Conservation (phyloP, 2,888 invertebrate genomes). For the Apoda limacodes region DNA sequence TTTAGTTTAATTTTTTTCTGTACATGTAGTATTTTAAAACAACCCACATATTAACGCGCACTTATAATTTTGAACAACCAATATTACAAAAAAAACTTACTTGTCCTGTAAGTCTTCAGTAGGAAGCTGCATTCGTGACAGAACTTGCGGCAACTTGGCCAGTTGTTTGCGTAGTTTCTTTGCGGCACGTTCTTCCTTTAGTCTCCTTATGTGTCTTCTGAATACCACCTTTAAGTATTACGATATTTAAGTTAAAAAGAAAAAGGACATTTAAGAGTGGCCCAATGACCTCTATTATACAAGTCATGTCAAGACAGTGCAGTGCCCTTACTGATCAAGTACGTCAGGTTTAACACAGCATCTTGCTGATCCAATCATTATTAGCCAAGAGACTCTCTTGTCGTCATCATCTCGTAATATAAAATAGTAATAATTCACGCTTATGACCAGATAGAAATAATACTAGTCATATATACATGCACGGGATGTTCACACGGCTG, state of each 20-base stretch:
- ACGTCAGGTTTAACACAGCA: no score
- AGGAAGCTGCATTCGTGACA: conserved; percentile 55
- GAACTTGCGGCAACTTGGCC: conserved; percentile 51
- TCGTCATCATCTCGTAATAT: no score
- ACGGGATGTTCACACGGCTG: no score
- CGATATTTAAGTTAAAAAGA: neutral
- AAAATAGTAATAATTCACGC: no score
- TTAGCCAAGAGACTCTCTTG: no score
- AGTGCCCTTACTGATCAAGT: no score
- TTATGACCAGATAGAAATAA: no score
- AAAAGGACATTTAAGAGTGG: neutral
- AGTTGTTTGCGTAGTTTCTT: conserved; percentile 59
- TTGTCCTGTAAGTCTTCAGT: conserved; percentile 59
- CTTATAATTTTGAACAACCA: neutral
- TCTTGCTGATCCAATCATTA: no score
- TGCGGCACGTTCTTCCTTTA: conserved; percentile 58
- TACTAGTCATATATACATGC: no score
- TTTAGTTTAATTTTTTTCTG: neutral
- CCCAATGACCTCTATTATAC: no score
- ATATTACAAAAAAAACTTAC: conserved; percentile 14
- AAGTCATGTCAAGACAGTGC: no score
- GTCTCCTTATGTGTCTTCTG: conserved; percentile 54
- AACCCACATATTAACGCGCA: neutral
- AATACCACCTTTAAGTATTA: conserved; percentile 42
- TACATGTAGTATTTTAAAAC: neutral